A percentile compares a stretch with the other conserved stretches of the same genome.
Evolutionary conservation across 2,113 vertebrate species (phyloP).

Genomic region (Pelmatolapia mariae): DNA sequence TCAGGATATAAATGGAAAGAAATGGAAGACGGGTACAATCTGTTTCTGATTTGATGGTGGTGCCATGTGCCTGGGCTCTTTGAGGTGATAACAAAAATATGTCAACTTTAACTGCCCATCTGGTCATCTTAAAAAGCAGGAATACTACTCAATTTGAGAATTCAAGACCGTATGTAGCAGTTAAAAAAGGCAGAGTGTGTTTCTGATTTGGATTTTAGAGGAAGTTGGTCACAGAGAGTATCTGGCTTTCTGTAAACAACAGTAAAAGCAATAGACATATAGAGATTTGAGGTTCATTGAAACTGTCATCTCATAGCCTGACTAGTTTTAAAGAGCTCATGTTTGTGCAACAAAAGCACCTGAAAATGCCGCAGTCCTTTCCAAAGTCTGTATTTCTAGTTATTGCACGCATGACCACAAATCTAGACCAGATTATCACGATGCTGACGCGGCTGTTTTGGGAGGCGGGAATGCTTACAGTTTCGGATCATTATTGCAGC

Average conservation of each 20-base stretch:
- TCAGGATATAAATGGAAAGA: not conserved
- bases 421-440: not conserved
- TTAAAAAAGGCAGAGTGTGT: not conserved
- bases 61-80: conserved; percentile 38
- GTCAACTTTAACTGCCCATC: conserved; percentile 38
- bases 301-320: not conserved
- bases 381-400: not conserved
- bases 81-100: conserved; percentile 38
- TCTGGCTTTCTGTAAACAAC: not conserved
- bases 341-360: not conserved
- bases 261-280: not conserved
- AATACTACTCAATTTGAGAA: conserved; percentile 9
- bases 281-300: not conserved
- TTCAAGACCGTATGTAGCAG: not conserved
- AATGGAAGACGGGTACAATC: not conserved
- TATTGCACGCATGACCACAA: not conserved
- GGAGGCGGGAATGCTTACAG: not conserved
- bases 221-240: not conserved
- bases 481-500: not conserved
- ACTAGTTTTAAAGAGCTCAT: not conserved
- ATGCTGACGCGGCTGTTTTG: not conserved
- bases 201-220: not conserved
- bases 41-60: conserved; percentile 23
- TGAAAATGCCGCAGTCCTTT: not conserved
- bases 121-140: conserved; percentile 14